Evolutionary conservation across 2,113 vertebrate genomes (phyloP).

Genomic region (Baryphthengus martii): DNA sequence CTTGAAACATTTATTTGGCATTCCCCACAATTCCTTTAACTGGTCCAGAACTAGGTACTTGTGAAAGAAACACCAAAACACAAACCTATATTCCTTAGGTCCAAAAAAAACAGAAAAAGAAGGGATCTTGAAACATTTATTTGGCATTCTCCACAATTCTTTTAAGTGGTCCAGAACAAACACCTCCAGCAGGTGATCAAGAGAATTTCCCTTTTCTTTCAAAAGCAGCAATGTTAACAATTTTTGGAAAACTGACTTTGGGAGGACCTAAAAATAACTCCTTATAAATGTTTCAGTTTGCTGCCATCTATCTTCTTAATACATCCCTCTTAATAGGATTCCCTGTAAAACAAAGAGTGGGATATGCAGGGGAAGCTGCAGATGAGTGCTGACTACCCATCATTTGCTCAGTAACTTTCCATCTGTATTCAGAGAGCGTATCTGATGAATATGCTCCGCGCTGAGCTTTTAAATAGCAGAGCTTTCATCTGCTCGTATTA

Average conservation of each 20-base stretch:
- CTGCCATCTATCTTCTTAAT: neutral
- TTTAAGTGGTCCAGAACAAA: neutral
- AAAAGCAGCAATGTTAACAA: neutral
- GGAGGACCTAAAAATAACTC: neutral
- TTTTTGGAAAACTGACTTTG: neutral
- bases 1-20: too few species aligned
- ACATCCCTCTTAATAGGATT: neutral
- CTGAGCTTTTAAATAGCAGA: neutral
- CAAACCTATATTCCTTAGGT: neutral
- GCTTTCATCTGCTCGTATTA: constrained; percentile 38
- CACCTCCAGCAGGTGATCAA: neutral
- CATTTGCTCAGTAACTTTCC: neutral
- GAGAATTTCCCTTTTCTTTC: neutral
- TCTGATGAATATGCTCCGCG: neutral
- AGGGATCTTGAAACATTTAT: neutral
- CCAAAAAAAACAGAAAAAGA: neutral
- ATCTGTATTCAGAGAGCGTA: neutral
- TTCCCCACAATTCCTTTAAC: too few species aligned
- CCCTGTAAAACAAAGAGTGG: neutral
- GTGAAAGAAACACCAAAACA: too few species aligned
- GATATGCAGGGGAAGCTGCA: neutral
- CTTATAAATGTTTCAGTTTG: neutral
- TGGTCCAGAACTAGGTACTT: too few species aligned
- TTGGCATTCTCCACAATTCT: neutral
- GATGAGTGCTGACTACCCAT: neutral